Conservation (phyloP, 2,797 vertebrate genomes). For the Karalla daura region DNA sequence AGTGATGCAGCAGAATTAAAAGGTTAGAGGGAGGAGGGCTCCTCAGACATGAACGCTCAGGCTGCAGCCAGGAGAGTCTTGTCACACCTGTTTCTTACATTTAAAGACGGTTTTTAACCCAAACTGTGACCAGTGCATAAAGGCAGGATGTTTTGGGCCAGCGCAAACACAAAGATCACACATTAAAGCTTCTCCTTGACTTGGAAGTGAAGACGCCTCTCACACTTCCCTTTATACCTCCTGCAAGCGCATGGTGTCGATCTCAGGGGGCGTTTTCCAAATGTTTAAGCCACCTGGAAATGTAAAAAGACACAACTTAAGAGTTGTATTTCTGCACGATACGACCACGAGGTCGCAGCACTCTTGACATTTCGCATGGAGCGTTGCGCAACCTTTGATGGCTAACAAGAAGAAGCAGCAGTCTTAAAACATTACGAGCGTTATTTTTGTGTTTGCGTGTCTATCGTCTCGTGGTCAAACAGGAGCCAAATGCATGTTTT, state of each 20-base stretch:
- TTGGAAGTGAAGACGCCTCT: neutral
- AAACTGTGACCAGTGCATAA: neutral
- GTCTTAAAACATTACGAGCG: too few relatives aligned
- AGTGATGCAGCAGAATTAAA: neutral
- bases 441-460: neutral
- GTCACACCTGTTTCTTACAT: neutral
- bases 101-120: neutral
- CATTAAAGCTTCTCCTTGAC: neutral
- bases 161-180: neutral
- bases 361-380: too few relatives aligned
- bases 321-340: too few relatives aligned
- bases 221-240: neutral
- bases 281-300: neutral
- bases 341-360: too few relatives aligned
- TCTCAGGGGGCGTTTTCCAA: constrained; percentile 1
- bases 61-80: too few relatives aligned
- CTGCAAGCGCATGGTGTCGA: neutral
- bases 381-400: too few relatives aligned
- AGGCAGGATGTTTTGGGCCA: neutral
- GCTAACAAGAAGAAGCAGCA: too few relatives aligned
- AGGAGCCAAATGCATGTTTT: too few relatives aligned
- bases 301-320: too few relatives aligned
- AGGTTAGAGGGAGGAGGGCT: neutral
- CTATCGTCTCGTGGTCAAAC: too few relatives aligned
- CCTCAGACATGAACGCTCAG: neutral